Conservation (phyloP, 92 coral and sea anemone species). For the Epizoanthus scotinus region DNA sequence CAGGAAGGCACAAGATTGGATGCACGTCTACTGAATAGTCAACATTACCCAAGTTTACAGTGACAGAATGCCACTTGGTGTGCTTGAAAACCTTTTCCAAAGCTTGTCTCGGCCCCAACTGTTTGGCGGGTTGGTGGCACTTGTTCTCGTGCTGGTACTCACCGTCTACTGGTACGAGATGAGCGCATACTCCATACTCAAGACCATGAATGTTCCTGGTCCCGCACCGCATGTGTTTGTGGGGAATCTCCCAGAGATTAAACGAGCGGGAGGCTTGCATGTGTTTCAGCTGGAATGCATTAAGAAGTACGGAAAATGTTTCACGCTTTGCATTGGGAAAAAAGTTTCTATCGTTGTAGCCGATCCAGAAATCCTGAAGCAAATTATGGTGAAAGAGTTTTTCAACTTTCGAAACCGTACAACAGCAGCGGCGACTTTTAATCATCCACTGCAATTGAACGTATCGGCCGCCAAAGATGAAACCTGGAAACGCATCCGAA, state of each 20-base stretch:
- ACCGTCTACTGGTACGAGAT: constrained; percentile 22
- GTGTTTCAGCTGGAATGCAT: constrained; percentile 10
- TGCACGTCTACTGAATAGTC: too few species aligned
- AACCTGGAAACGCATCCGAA: constrained; percentile 16
- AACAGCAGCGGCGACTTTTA: too few species aligned
- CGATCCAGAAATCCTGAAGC: constrained; percentile 19
- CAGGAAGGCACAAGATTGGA: too few species aligned
- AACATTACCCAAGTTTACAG: too few species aligned
- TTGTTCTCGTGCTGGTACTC: not conserved
- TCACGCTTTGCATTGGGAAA: constrained; percentile 11
- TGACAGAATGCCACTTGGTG: not conserved
- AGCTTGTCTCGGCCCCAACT: not conserved
- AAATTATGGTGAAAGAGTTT: constrained; percentile 32
- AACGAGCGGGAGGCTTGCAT: constrained; percentile 22
- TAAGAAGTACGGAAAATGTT: constrained; percentile 10
- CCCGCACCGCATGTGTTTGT: constrained; percentile 13
- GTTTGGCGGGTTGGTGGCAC: not conserved
- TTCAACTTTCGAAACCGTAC: constrained; percentile 15
- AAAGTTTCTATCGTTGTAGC: constrained; percentile 8
- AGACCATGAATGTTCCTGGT: constrained; percentile 24
- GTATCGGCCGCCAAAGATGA: constrained; percentile 9
- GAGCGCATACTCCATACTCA: constrained; percentile 3
- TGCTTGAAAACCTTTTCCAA: not conserved
- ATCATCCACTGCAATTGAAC: not conserved
- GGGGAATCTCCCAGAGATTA: constrained; percentile 21